Base-by-base conservation (phyloP, 2,888 invertebrate species). In the Morpho deidamia region DNA sequence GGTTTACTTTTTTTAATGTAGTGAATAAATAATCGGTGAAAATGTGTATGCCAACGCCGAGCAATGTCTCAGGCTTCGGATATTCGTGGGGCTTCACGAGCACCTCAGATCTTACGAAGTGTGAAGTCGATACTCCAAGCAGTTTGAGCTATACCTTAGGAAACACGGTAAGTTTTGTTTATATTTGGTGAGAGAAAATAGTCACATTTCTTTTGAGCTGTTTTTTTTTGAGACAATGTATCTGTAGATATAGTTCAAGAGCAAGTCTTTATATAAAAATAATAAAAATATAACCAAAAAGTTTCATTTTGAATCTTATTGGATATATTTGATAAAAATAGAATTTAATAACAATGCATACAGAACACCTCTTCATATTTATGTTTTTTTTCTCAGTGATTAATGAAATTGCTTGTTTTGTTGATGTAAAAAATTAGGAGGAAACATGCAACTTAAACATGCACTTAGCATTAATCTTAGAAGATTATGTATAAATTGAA, bases 41-140 rank as follows among this genome's bases (percentile, higher is more conserved):
- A 76, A 90, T 90, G 90, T 90, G 90, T 85, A 90, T 90, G 90
- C 90, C 90, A 65, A 90, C 89, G 63, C 89, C 89, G 68, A 89
- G 82, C 63, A 90, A 90, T 83, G 90, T 90, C 57, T 81, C 90
- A 71, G 88, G 89, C 60, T 90, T 90, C 72, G 90, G 89, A 49
- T 90, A 90, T 69, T 83, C 89, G 60, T 90, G 90, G 90, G 88
- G 88, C 61, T 90, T 90, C 69, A 85, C 89, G 58, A 87, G 87
- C 59, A 74, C 88, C 11, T 50, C 88, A 41, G 90, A 90, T 61
- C 86, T 88, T 60, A 84, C 87, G 50, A 90, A 90, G 68, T 81
- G 78, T 61, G 90, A 90, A 68, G 89, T 90, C 70, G 90, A 90
- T 56, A 83, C 88, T 52, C 87, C 90, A 3, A 88, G 85, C 66